Percentiles rank a stretch among this genome's conserved stretches.
Evolutionary conservation across 2,888 invertebrate species (phyloP).

Genomic region (Drosophila rubida): DNA sequence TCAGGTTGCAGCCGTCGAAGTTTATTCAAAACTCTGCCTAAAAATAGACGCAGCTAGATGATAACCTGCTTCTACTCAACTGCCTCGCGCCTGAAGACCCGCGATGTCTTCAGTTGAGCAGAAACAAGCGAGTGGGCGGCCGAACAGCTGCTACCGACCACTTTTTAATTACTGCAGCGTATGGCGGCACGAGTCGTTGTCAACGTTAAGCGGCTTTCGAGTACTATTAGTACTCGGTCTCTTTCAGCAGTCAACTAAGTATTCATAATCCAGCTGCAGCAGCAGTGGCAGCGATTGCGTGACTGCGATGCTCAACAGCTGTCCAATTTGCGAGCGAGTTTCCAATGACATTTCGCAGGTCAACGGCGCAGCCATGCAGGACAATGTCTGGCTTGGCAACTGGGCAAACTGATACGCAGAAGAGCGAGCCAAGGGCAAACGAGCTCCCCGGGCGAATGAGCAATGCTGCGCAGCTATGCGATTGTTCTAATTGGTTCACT

Average conservation of each 20-base stretch:
- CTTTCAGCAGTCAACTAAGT: constrained; percentile 19
- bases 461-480: neutral
- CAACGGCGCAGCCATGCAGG: neutral
- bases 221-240: neutral
- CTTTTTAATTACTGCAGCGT: constrained; percentile 32
- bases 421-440: neutral
- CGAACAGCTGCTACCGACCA: constrained; percentile 28
- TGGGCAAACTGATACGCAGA: constrained; percentile 1
- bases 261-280: constrained; percentile 30
- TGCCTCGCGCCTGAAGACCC: constrained; percentile 12
- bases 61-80: constrained; percentile 17
- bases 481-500: constrained; percentile 2
- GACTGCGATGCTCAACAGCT: constrained; percentile 29
- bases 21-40: constrained; percentile 10
- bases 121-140: constrained; percentile 18
- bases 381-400: constrained; percentile 5
- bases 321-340: constrained; percentile 18
- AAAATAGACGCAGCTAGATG: constrained; percentile 22
- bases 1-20: constrained; percentile 21
- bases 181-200: constrained; percentile 7
- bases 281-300: neutral
- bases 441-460: neutral
- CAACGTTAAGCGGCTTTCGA: constrained; percentile 14
- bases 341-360: constrained; percentile 1
- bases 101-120: neutral